phyloP scores from a whole-genome alignment of 2,797 vertebrate species.

The Ptychadena robeensis region DNA sequence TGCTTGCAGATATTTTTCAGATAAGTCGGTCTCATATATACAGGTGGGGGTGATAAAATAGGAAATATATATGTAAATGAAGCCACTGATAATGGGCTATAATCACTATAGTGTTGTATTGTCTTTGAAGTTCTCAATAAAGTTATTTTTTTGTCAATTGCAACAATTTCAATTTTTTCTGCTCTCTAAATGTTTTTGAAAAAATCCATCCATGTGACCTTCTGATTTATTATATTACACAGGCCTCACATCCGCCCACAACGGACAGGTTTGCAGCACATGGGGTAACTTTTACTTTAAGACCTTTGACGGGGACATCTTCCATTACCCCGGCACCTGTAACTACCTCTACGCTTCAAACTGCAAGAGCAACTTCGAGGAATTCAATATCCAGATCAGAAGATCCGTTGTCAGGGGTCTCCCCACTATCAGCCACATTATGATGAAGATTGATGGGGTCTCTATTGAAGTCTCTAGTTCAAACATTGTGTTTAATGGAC shows the following conservation, averaged over 20 bases:
- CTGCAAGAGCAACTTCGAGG: slow-evolving; percentile 10
- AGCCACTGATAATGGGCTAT: no score
- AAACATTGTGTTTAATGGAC: slow-evolving; percentile 37
- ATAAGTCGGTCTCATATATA: no score
- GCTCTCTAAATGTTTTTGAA: no score
- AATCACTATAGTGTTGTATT: no score
- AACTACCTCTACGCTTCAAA: slow-evolving; percentile 54
- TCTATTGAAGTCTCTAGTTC: slow-evolving; percentile 30
- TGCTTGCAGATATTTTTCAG: no score
- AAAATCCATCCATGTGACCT: no score
- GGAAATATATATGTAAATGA: no score
- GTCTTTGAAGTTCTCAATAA: no score
- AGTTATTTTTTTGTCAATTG: no score
- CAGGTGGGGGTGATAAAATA: no score
- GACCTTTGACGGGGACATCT: slow-evolving; percentile 55
- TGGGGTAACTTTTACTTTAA: slow-evolving; percentile 57
- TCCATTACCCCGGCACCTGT: slow-evolving; percentile 43
- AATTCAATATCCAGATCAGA: slow-evolving; percentile 58
- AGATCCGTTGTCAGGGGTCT: slow-evolving; percentile 27
- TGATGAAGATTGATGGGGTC: slow-evolving; percentile 42
- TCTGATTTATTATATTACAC: not conserved
- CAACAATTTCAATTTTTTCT: no score
- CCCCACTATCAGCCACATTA: slow-evolving; percentile 38
- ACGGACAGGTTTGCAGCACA: slow-evolving; percentile 52
- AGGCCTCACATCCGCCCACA: slow-evolving; percentile 38